Base-by-base conservation (phyloP, 1,140 invertebrate genomes). In the Diorhabda sublineata region DNA sequence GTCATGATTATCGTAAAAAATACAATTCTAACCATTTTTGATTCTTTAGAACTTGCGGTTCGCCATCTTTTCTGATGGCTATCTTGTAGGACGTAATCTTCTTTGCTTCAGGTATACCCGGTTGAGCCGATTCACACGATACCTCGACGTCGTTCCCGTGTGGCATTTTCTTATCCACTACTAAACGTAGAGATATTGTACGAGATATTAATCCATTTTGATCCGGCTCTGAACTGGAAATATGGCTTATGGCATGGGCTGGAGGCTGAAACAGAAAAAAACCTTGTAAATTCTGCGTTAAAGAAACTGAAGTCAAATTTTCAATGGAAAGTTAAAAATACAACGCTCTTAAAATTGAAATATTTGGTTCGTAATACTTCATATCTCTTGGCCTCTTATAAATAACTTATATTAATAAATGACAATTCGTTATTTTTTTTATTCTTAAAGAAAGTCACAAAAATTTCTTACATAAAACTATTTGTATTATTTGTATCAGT, bases 121-220 rank as follows among this genome's bases (percentile, higher is more conserved):
- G 74, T 58, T 73, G 63, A 45, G 70, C 67, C 56, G 74, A 73
- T 59, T 67, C 62, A 68, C 74, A 75, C 41, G 64, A 66, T 9
- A 75, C 62, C 59, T 75, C 74, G 4, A 75, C 66, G 52, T 61
- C 62, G 44, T 71, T 67, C 42, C 67, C 72, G 63, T 52, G 61
- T 44, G 69, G 70, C 56, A 67, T 60, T 64, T 72, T 73, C 41
- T 64, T 58, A 61, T 75, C 74, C 41, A 68, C 72, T 57, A 61
- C 45, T 47, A 74, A 69, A n/a, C 71, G 64, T 9, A 75, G 45
- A 44, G 68, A 67, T 47, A 74, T 58, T 9, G 70, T 69, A 45
- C 74, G 68, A 41, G 70, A 73, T 7, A 72, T 66, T 59, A 75
- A 68, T 45, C 74, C 74, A 5, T 57, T 64, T 61, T 65, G 42